These are phyloP conservation scores for Drosophila kambysellisi DNA, from an alignment of 2,888 invertebrate species.

Conservation along the genomic window DNA sequence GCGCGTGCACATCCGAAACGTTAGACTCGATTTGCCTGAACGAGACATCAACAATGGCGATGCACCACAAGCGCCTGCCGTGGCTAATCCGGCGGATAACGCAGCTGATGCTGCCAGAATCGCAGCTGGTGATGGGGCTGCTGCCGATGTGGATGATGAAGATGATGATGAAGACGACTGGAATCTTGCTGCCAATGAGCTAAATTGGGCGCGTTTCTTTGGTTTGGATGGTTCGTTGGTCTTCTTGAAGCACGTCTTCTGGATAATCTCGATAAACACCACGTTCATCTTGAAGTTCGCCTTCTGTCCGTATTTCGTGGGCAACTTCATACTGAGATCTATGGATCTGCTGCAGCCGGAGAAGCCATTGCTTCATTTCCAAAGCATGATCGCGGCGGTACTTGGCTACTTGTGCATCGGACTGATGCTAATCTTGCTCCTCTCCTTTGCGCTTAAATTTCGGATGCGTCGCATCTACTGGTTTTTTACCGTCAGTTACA, in stretches of 20 bases:
- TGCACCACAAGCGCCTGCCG: constrained; percentile 84
- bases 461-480: constrained; percentile 92
- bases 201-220: constrained; percentile 98
- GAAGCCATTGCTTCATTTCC: constrained; percentile 91
- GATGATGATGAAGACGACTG: constrained; percentile 89
- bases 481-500: constrained; percentile 96
- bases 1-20: constrained; percentile 98
- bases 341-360: constrained; percentile 86
- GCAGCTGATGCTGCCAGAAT: constrained; percentile 83
- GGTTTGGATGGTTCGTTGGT: constrained; percentile 98
- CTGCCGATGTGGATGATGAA: constrained; percentile 86
- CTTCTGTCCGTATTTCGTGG: constrained; percentile 98
- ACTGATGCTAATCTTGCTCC: constrained; percentile 91
- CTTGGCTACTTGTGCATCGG: constrained; percentile 97
- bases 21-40: constrained; percentile 97
- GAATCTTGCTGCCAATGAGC: constrained; percentile 98
- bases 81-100: constrained; percentile 83
- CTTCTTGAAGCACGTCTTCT: constrained; percentile 99
- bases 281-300: constrained; percentile 98
- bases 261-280: constrained; percentile 99
- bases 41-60: constrained; percentile 84
- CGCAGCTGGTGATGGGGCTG: constrained; percentile 86
- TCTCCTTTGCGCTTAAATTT: constrained; percentile 92
- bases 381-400: constrained; percentile 95
- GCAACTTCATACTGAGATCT: constrained; percentile 92